Evolutionary conservation across 2,797 vertebrate species (phyloP).

Genomic region (Zonotrichia albicollis): DNA sequence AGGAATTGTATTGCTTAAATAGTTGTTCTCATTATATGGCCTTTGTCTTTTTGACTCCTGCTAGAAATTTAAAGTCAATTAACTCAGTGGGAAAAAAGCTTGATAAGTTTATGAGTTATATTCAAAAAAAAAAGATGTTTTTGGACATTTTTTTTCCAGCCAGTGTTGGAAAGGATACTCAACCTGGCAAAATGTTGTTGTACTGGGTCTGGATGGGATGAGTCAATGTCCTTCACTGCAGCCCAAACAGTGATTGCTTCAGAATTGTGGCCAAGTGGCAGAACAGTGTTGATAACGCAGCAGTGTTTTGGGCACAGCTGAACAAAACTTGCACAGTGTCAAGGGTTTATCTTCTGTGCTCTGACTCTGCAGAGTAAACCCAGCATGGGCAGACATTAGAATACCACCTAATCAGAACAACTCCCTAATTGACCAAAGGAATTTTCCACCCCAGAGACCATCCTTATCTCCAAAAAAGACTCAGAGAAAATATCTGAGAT

Average conservation of each 20-base stretch:
- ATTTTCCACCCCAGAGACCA: background rate
- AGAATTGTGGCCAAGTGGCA: background rate
- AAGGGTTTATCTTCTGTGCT: background rate
- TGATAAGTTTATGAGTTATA: background rate
- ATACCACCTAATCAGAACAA: background rate
- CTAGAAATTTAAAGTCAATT: background rate
- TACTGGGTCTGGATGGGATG: background rate
- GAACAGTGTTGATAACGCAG: background rate
- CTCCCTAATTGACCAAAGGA: background rate
- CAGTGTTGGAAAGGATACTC: background rate
- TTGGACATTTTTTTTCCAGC: background rate
- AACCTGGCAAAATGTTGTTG: background rate
- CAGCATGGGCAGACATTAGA: rapidly evolving
- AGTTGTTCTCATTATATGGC: background rate
- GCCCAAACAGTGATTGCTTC: background rate
- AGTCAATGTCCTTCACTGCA: background rate
- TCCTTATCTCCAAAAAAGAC: background rate
- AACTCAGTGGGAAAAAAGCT: background rate
- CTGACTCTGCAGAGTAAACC: background rate
- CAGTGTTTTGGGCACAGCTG: background rate
- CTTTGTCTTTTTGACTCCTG: background rate
- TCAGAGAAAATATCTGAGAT: background rate
- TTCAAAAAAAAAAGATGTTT: background rate
- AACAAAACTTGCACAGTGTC: background rate
- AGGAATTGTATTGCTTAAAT: background rate